phyloP scores from a whole-genome alignment of 1,140 invertebrate species.

The Eurosta solidaginis region DNA sequence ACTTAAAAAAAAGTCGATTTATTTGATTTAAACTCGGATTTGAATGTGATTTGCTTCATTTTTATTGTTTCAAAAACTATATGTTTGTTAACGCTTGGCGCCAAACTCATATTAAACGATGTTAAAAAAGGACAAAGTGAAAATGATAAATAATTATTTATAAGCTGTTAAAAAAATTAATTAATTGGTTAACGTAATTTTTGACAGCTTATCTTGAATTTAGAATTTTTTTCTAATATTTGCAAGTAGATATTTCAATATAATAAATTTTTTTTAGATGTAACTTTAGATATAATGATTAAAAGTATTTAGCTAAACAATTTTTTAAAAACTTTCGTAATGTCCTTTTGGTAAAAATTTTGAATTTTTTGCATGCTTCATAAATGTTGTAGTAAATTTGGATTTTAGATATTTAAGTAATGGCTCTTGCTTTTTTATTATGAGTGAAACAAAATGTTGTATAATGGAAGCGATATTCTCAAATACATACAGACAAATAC shows the following conservation, averaged over 20 bases:
- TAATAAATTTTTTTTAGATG: not conserved
- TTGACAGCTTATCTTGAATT: no score
- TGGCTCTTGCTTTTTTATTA: conserved; percentile 11
- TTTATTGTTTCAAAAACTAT: not conserved
- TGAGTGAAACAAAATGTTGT: not conserved
- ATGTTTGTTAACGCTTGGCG: not conserved
- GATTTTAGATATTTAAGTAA: conserved; percentile 20
- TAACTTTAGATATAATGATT: not conserved
- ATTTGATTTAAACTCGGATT: not conserved
- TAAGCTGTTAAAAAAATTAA: not conserved
- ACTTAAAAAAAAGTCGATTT: not conserved
- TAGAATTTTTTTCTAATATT: not conserved
- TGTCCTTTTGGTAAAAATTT: not conserved
- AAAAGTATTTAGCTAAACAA: not conserved
- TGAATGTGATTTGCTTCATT: no score
- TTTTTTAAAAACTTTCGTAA: not conserved
- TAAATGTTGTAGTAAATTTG: conserved; percentile 35
- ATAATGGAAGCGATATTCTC: no score
- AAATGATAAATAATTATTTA: not conserved
- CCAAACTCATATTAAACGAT: not conserved
- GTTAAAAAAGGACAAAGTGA: conserved; percentile 5
- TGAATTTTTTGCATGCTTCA: conserved; percentile 3
- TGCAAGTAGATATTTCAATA: not conserved
- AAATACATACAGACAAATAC: no score
- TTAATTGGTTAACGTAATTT: not conserved